These are phyloP conservation scores for Oligia strigilis DNA, from an alignment of 2,888 invertebrate species.

Conservation along the genomic window DNA sequence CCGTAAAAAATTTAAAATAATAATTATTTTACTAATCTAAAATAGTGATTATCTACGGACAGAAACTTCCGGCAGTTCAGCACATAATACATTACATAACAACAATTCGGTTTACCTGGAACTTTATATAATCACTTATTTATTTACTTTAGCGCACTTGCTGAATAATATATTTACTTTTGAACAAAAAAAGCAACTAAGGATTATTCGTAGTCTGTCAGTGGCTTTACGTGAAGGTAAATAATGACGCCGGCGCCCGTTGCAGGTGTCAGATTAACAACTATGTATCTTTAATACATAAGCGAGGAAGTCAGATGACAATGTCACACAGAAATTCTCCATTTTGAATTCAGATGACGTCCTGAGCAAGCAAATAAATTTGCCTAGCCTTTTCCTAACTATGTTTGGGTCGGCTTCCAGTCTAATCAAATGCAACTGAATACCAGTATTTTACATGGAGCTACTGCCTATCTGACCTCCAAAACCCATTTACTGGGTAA, in stretches of 20 bases:
- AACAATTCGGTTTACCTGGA: neutral
- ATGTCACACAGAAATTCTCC: neutral
- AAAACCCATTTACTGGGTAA: too few relatives aligned
- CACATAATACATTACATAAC: conserved; percentile 33
- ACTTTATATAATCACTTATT: conserved; percentile 32
- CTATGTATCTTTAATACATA: neutral
- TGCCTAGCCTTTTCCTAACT: too few relatives aligned
- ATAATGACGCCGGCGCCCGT: neutral
- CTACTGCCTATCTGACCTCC: too few relatives aligned
- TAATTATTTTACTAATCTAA: neutral
- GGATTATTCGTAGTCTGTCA: neutral
- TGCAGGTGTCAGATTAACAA: neutral
- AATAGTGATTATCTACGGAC: conserved; percentile 5
- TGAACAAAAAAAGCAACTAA: neutral
- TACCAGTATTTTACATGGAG: too few relatives aligned
- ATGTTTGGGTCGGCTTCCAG: too few relatives aligned
- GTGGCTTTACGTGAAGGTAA: neutral
- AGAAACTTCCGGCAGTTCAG: conserved; percentile 27
- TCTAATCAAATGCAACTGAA: too few relatives aligned
- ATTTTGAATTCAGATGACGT: neutral
- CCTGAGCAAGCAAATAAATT: neutral
- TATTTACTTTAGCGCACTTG: conserved; percentile 11
- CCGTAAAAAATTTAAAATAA: neutral
- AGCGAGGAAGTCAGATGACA: neutral
- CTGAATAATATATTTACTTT: conserved; percentile 20